Evolutionary conservation across 1,140 invertebrate genomes (phyloP), one percentile per base, ranked within the genome.

Genomic region (Hermetia illucens): DNA sequence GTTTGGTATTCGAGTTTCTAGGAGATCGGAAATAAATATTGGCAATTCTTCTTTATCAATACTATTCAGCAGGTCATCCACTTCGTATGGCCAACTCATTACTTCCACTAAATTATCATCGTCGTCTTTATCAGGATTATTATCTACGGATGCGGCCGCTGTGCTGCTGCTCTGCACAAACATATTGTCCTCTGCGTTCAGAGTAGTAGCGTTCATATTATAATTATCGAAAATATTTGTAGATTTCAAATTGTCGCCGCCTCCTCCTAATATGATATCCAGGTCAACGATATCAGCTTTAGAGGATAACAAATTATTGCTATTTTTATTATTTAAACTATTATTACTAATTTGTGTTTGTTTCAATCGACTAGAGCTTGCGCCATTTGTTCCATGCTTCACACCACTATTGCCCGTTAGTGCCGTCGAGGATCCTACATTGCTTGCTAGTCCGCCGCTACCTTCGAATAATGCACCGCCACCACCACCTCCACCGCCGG

Each of bases 1-100:
- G 58, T 78, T 76, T 16, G 78, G 77, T 46, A 82, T 77, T 48
- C 78, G 75, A 38, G 75, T 70, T 53, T 88, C 85, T 31, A 93
- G 60, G 38, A 91, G 63, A 59, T 93, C 87, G 42, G 88, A 68
- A 21, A 94, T 64, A 48, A 82, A 74, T 38, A 87, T 79, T 34
- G 89, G 89, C 51, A 95, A 64, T 62, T 91, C 77, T 52, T 86
- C 81, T 62, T 81, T 82, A 55, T 88, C 82, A 44, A 88, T 79
- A 53, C 77, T 85, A 45, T 74, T 74, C 34, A 86, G 64, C 44
- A 87, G 56, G 48, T 80, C 74, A 47, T 79, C 76, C 52, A 82
- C 77, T 57, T 82, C 77, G 48, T 82, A 83, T 45, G 77, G 77
- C 77, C 79, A 80, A 37, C 75, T 52, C 44, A 76, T 70, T 22